These are phyloP conservation scores for Nebria ingens DNA, from an alignment of 1,140 invertebrate genomes.

Conservation along the genomic window DNA sequence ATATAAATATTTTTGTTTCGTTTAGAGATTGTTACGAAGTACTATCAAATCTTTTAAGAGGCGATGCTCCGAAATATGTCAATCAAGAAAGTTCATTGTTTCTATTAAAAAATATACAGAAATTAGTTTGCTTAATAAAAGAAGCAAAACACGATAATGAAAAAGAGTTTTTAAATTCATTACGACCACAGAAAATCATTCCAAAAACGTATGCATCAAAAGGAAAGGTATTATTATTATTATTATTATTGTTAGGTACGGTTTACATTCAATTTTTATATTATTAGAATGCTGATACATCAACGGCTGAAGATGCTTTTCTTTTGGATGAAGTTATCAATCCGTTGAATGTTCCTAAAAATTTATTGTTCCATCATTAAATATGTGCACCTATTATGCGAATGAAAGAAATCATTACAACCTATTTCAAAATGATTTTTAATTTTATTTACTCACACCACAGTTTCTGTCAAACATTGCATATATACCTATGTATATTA, in stretches of 20 bases:
- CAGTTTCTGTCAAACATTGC: background rate
- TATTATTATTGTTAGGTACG: background rate
- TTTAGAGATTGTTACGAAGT: slow-evolving; percentile 19
- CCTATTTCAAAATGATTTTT: background rate
- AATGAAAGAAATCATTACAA: too few relatives aligned
- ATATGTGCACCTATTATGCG: too few relatives aligned
- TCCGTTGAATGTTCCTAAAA: slow-evolving; percentile 14
- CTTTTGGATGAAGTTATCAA: slow-evolving; percentile 5
- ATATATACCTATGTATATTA: background rate
- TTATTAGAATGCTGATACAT: background rate
- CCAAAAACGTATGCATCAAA: slow-evolving; percentile 10
- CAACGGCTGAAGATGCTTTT: background rate
- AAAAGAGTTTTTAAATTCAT: slow-evolving; percentile 12
- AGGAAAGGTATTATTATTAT: slow-evolving; percentile 10
- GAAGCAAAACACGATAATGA: slow-evolving; percentile 12
- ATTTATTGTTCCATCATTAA: too few relatives aligned
- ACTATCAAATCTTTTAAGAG: slow-evolving; percentile 14
- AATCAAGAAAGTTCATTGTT: slow-evolving; percentile 11
- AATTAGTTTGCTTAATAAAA: slow-evolving; percentile 14
- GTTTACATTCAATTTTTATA: background rate
- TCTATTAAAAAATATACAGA: slow-evolving; percentile 14
- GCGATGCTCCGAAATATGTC: slow-evolving; percentile 15
- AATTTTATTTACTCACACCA: background rate
- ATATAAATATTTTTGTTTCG: too few relatives aligned
- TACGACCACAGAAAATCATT: slow-evolving; percentile 3